Conservation (phyloP, 2,113 vertebrate genomes). For the Dipodomys stephensi region DNA sequence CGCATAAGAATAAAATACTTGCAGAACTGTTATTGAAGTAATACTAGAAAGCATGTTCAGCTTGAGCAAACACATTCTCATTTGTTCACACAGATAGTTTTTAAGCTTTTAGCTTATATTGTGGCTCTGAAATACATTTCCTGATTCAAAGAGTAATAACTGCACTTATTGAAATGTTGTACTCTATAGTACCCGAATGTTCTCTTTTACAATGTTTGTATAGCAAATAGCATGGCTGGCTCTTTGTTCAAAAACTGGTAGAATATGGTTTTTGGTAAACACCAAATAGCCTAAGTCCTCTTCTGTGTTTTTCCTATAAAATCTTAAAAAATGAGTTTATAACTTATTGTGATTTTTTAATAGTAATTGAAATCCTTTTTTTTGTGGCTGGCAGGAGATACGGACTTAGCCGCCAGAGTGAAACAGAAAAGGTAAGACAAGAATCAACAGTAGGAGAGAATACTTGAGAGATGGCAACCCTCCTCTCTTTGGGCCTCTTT, state of each 20-base stretch:
- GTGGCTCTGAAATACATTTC: neutral
- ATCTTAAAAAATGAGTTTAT: slow-evolving; percentile 50
- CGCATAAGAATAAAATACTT: slow-evolving; percentile 22
- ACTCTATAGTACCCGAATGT: neutral
- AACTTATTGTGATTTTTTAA: slow-evolving; percentile 31
- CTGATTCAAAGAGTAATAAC: neutral
- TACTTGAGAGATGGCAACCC: neutral
- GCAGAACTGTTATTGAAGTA: neutral
- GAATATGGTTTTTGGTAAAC: neutral
- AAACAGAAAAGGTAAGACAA: slow-evolving; percentile 92
- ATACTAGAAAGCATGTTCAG: neutral
- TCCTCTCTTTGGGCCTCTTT: neutral
- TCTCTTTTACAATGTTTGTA: neutral
- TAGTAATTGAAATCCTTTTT: slow-evolving; percentile 48
- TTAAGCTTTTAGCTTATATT: slow-evolving; percentile 47
- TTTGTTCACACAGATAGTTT: slow-evolving; percentile 40
- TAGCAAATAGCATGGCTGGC: neutral
- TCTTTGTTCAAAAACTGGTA: neutral
- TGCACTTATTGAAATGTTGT: neutral
- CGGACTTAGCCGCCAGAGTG: slow-evolving; percentile 92
- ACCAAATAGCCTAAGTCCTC: neutral
- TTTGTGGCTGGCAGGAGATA: slow-evolving; percentile 90
- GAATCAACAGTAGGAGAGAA: neutral
- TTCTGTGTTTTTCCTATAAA: slow-evolving; percentile 8
- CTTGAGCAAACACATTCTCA: neutral